Percentiles rank a stretch among this genome's conserved stretches.
phyloP scores from a whole-genome alignment of 2,888 invertebrate species.

The Rotaria sp. region DNA sequence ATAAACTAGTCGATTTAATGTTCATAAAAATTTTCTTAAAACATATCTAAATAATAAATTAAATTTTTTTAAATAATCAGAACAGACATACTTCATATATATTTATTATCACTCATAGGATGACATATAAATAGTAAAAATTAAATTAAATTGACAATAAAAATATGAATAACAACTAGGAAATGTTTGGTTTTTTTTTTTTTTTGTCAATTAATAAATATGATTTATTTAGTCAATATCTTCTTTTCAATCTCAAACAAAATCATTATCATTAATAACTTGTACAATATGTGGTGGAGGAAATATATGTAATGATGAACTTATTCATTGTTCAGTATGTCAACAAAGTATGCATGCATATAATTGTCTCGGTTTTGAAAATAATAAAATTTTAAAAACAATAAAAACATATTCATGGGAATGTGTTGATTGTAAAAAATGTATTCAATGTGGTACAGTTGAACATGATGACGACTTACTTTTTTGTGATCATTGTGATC shows the following conservation, averaged over 20 bases:
- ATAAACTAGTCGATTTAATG: no score
- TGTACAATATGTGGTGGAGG: background rate
- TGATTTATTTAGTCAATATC: background rate
- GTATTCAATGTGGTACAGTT: background rate
- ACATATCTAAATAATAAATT: no score
- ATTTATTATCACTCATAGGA: background rate
- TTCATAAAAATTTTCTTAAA: no score
- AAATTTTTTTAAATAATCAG: no score
- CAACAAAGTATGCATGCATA: background rate
- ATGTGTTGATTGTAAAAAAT: slow-evolving; percentile 18
- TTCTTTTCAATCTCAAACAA: background rate
- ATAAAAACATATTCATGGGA: slow-evolving; percentile 22
- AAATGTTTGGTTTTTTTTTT: background rate
- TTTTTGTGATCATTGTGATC: slow-evolving; percentile 13
- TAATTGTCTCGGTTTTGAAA: slow-evolving; percentile 11
- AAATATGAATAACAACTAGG: background rate
- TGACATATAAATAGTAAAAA: background rate
- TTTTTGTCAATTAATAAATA: background rate
- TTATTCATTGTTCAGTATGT: background rate
- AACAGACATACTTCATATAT: no score
- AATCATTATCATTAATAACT: background rate
- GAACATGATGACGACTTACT: slow-evolving; percentile 24
- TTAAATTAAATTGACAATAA: background rate
- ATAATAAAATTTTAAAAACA: background rate
- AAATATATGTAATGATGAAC: background rate